phyloP scores from a whole-genome alignment of 2,113 vertebrate species.

The Fulica atra region DNA sequence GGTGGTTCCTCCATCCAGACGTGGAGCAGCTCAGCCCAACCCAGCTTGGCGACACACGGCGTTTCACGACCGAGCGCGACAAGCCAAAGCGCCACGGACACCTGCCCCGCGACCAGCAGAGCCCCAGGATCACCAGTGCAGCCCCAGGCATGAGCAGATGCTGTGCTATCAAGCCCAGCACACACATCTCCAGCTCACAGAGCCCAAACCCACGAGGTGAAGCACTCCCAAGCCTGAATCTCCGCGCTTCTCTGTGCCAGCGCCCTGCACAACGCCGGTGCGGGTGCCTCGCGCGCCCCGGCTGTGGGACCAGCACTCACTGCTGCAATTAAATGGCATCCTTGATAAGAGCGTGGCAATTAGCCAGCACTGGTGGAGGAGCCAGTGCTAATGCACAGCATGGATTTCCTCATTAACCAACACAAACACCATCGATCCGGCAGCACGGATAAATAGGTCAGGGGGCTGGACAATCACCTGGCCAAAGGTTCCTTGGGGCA shows the following conservation, averaged over 20 bases:
- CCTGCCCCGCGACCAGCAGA: fast-evolving
- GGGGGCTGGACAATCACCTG: background rate
- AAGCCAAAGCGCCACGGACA: fast-evolving
- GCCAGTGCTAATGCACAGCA: conserved; percentile 53
- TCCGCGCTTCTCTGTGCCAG: background rate
- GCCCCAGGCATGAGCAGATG: background rate
- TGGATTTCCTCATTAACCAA: conserved; percentile 78
- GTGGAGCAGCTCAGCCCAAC: background rate
- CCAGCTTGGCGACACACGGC: fast-evolving
- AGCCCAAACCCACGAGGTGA: background rate
- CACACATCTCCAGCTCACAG: background rate
- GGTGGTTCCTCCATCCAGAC: fast-evolving
- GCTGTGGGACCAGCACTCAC: background rate
- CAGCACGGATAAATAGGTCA: conserved; percentile 54
- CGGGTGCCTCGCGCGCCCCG: fast-evolving
- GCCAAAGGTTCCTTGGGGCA: background rate
- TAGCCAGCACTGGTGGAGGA: background rate
- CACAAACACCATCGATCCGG: conserved; percentile 72
- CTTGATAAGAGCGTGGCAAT: conserved; percentile 23
- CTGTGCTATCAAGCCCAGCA: fast-evolving
- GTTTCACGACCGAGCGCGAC: fast-evolving
- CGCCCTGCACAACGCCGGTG: background rate
- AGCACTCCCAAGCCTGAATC: background rate
- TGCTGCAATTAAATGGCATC: conserved; percentile 41
- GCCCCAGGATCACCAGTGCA: fast-evolving